Evolutionary conservation across 2,113 vertebrate genomes (phyloP).

Genomic region (Pachycephala philippinensis): DNA sequence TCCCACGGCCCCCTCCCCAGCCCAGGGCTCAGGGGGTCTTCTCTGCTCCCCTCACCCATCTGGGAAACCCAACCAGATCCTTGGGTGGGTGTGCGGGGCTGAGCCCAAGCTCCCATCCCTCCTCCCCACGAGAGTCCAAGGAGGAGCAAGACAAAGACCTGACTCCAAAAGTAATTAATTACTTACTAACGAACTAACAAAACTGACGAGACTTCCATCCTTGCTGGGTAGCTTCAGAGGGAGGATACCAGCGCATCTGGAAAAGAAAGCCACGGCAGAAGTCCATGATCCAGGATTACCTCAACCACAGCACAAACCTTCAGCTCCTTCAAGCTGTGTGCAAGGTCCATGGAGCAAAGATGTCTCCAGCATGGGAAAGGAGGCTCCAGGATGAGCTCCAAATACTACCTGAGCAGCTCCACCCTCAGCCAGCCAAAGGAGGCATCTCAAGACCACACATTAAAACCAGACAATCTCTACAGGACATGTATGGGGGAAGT

Average conservation of each 20-base stretch:
- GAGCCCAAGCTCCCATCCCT: neutral
- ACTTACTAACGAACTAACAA: slow-evolving; percentile 85
- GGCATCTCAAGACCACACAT: neutral
- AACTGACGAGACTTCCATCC: slow-evolving; percentile 98
- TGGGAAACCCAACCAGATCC: accelerated
- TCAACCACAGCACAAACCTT: neutral
- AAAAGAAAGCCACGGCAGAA: slow-evolving; percentile 50
- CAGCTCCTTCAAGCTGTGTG: neutral
- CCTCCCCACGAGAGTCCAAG: neutral
- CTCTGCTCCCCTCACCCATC: neutral
- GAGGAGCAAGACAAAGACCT: neutral
- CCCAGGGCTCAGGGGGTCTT: accelerated
- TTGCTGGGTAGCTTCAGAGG: slow-evolving; percentile 90
- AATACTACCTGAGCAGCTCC: accelerated
- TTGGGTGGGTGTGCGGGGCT: too few species aligned
- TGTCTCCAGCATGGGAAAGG: neutral
- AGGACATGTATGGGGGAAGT: accelerated
- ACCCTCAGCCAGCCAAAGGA: neutral
- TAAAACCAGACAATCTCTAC: neutral
- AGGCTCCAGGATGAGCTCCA: neutral
- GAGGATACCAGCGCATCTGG: slow-evolving; percentile 97
- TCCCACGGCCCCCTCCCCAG: neutral
- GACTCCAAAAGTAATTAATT: neutral
- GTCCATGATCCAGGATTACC: neutral
- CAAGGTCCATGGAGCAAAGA: neutral